Evolutionary conservation across 2,888 invertebrate genomes (phyloP), one percentile per base, ranked within the genome.

Genomic region (Xestia xanthographa): DNA sequence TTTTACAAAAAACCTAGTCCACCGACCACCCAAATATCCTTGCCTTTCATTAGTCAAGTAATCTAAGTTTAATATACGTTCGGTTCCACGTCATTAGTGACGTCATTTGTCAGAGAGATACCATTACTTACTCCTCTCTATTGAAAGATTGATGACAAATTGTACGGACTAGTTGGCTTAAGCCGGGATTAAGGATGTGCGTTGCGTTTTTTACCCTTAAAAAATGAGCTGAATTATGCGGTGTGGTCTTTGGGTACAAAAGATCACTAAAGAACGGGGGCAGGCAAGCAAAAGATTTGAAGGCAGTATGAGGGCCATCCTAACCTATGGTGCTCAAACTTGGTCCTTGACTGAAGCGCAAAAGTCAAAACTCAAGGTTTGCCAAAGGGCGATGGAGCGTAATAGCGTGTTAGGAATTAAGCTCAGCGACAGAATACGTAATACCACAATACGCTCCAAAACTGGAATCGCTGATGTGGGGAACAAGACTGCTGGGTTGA

Each of bases 121-220:
- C 81, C 87, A 86, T 87, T 84, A 83, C 74, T 79, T 77, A 77
- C 66, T 85, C 63, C 50, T 72, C 68, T 45, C 68, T 45, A 79
- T 87, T 83, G 88, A 84, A 88, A 88, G 89, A 86, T 86, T 83
- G 86, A 87, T 87, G 88, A 87, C 86, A 87, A 84, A 86, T 82
- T 76, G 82, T 87, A 68, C 74, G 76, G 75, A 48, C 79, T 66
- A 76, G 74, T 73, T 72, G 53, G 66, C 38, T 56, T 75, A 65
- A 77, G 86, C 67, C 65, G 48, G 86, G 88, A 79, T 87, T 71
- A 84, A 58, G 73, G 79, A 69, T 26, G 63, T 74, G 73, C 85
- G 68, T 82, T 85, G 83, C 85, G 72, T 83, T 83, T 83, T 85
- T 83, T 83, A 74, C 71, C 82, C 83, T 66, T 72, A 63, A 83